Evolutionary conservation across 2,113 vertebrate species (phyloP), one percentile per base, ranked within the genome.

Genomic region (Hystrix cristata): DNA sequence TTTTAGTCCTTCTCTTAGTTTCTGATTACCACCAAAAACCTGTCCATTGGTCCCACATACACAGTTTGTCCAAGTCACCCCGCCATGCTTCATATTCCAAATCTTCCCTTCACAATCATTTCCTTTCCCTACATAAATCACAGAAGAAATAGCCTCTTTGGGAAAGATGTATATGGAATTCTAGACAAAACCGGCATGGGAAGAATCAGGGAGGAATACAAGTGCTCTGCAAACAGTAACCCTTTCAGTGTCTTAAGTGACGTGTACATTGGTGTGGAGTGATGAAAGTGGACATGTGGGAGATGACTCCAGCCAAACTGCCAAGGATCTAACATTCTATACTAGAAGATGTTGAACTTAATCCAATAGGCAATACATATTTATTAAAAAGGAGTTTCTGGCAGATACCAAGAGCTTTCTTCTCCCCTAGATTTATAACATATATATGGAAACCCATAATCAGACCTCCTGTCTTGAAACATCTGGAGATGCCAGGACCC

Each of bases 211-310:
- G 2, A 72, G 16, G 57, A 23, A 43, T 65, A n/a, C 11, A 31
- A 27, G 34, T 9, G 5, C 48, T 79, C 34, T 27, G 83, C 2
- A 38, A 60, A 25, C 14, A 69, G 62, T 21, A 38, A 76, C 51
- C 19, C 18, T 38, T 59, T 38, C 23, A 53, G 18, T 1, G 15
- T 21, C 27, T 65, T 19, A 38, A 60, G n/a, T 18, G 27, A 84
- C 4, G 8, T 1, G 1, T 21, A 0, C n/a, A 7, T 21, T 0
- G 21, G 15, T 4, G 1, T 14, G 19, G 12, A 27, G 13, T 55
- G 51, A 46, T 46, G 59, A 16, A 21, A n/a, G 25, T 15, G 7
- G 60, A 88, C 4, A 19, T 67, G 27, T 69, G 65, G 18, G 14
- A 46, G 0, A 55, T 4, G 53, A 34, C 43, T 21, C 3, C 29